Base-by-base conservation (phyloP, 1,140 invertebrate genomes). In the Drosophila lini region DNA sequence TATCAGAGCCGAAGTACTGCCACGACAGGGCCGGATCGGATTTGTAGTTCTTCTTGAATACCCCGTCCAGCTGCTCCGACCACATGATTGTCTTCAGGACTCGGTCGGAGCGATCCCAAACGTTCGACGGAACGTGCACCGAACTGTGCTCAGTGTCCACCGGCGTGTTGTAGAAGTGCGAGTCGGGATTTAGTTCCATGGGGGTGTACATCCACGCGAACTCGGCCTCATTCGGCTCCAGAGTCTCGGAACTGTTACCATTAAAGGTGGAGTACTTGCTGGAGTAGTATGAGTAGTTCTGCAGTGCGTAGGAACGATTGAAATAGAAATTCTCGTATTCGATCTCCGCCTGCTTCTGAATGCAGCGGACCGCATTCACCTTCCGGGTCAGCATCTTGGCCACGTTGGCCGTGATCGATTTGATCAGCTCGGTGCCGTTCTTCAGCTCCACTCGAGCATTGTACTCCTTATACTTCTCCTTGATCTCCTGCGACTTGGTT, bases 1-100 rank as follows among this genome's bases (percentile, higher is more conserved):
- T 95, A 38, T 96, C 95, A 76, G 97, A 98, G 11, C 98, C 97
- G 93, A 99, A 99, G 92, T 98, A 99, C 93, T 99, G 98, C 97
- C 97, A 99, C 1, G 96, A 95, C 8, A 99, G 93, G 0, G 97
- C 96, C 3, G 97, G 96, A 94, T 99, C 97, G 3, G 95, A 94
- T 53, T 96, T 94, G 80, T 97, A 97, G 93, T 99, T 99, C 78
- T 96, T 95, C 65, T 93, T 94, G 92, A 99, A 99, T 0, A 96
- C 95, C 31, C 96, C 93, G 91, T 98, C 97, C 32, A 99, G 93
- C 6, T 93, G 93, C 91, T 97, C 96, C 0, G 97, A 97, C 98
- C 98, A 99, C 83, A 95, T 93, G 53, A 99, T 97, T 1, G 96
- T 95, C 81, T 96, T 95, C 38, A 95, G 74, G 0, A 97, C 95